Conservation (phyloP, 2,888 invertebrate species). For the Pheosia tremula region DNA sequence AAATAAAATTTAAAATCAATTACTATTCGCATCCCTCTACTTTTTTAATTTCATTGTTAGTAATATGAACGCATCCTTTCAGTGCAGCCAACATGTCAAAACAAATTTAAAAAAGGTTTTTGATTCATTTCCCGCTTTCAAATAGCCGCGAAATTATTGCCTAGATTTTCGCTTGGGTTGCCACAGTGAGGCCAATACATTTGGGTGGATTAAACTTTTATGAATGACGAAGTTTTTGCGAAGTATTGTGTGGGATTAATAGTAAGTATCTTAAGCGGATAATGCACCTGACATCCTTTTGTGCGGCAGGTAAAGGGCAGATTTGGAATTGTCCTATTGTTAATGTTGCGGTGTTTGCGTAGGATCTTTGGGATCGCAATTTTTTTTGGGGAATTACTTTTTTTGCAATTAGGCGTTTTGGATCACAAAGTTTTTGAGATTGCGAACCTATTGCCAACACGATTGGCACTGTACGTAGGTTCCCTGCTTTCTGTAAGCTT, state of each 20-base stretch:
- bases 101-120: slow-evolving; percentile 62
- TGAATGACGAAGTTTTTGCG: slow-evolving; percentile 71
- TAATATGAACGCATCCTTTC: slow-evolving; percentile 26
- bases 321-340: slow-evolving; percentile 46
- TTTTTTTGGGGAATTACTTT: slow-evolving; percentile 39
- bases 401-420: slow-evolving; percentile 46
- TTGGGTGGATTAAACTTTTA: slow-evolving; percentile 66
- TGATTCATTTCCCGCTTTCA: slow-evolving; percentile 52
- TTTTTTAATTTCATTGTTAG: not conserved
- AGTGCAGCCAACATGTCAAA: slow-evolving; percentile 70
- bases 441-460: too few relatives aligned
- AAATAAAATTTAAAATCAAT: too few relatives aligned
- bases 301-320: slow-evolving; percentile 64
- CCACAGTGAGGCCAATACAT: slow-evolving; percentile 58
- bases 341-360: slow-evolving; percentile 66
- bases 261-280: slow-evolving; percentile 67
- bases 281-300: slow-evolving; percentile 77
- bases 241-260: slow-evolving; percentile 68
- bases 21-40: too few relatives aligned
- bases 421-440: not conserved
- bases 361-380: slow-evolving; percentile 41
- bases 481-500: not conserved
- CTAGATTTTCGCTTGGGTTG: slow-evolving; percentile 56
- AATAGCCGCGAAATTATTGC: slow-evolving; percentile 69
- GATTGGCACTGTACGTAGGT: too few relatives aligned